Evolutionary conservation across 2,888 invertebrate genomes (phyloP).

Genomic region (Epinotia nisella): DNA sequence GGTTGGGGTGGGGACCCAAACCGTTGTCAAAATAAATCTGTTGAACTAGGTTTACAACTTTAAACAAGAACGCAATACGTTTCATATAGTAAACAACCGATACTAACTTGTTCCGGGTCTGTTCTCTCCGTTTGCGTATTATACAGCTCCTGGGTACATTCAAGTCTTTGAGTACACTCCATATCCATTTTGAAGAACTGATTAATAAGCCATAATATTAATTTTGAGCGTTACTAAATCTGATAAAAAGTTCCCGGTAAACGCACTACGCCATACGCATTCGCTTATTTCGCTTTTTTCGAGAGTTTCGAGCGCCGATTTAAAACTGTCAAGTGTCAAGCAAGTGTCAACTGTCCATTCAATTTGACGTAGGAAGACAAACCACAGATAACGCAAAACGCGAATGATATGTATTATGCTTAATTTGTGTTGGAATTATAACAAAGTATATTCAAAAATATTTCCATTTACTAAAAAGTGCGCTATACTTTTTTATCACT

Average conservation of each 20-base stretch:
- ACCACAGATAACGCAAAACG: no score
- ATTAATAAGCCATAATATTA: constrained; percentile 25
- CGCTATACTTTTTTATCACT: no score
- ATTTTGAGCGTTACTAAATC: constrained; percentile 2
- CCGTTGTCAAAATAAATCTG: no score
- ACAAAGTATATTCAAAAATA: no score
- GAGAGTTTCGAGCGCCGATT: no score
- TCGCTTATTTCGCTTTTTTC: no score
- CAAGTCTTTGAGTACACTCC: constrained; percentile 76
- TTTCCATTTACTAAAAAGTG: neutral
- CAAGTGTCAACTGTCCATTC: no score
- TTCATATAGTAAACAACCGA: constrained; percentile 37
- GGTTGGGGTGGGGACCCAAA: no score
- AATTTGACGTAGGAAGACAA: no score
- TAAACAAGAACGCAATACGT: neutral
- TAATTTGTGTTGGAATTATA: no score
- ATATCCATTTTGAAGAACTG: constrained; percentile 52
- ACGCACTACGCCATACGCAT: constrained; percentile 16
- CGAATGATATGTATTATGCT: no score
- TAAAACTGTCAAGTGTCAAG: no score
- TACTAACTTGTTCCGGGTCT: constrained; percentile 68
- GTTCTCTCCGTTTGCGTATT: constrained; percentile 56
- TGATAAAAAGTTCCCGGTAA: constrained; percentile 32
- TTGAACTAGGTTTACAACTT: neutral
- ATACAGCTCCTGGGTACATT: constrained; percentile 69